Conservation (phyloP, 2,888 invertebrate species). For the Callyntrura sp. region DNA sequence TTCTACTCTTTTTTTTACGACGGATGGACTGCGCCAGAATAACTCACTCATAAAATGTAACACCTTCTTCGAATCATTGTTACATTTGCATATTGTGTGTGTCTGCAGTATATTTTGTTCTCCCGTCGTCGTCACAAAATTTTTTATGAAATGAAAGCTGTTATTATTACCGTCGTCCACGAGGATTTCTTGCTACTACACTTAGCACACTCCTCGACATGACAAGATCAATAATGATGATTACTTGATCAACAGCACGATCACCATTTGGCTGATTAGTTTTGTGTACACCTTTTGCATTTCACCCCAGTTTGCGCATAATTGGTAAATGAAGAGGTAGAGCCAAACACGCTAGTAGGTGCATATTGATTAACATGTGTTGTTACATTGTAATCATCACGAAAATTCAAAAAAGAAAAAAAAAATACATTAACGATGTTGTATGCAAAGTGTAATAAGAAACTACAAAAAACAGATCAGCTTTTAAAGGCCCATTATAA, state of each 20-base stretch:
- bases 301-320: constrained; percentile 22
- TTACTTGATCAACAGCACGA: constrained; percentile 46
- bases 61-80: constrained; percentile 24
- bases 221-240: constrained; percentile 31
- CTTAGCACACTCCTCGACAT: constrained; percentile 11
- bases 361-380: not conserved
- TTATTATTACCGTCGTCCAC: not conserved
- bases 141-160: not conserved
- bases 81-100: not conserved
- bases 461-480: not conserved
- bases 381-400: not conserved
- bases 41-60: not conserved
- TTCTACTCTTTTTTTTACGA: not conserved
- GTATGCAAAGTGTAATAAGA: constrained; percentile 3
- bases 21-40: not conserved
- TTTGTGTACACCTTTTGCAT: not conserved
- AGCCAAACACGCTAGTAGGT: not conserved
- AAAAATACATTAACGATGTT: not conserved
- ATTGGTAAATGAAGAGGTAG: not conserved
- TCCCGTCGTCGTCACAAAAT: constrained; percentile 1
- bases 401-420: constrained; percentile 18
- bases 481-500: constrained; percentile 17
- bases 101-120: constrained; percentile 6
- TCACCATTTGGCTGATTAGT: constrained; percentile 18
- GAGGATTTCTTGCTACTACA: constrained; percentile 31